A percentile compares a stretch with the other conserved stretches of the same genome.
Conservation (phyloP, 2,113 vertebrate genomes). For the Mustela nigripes region DNA sequence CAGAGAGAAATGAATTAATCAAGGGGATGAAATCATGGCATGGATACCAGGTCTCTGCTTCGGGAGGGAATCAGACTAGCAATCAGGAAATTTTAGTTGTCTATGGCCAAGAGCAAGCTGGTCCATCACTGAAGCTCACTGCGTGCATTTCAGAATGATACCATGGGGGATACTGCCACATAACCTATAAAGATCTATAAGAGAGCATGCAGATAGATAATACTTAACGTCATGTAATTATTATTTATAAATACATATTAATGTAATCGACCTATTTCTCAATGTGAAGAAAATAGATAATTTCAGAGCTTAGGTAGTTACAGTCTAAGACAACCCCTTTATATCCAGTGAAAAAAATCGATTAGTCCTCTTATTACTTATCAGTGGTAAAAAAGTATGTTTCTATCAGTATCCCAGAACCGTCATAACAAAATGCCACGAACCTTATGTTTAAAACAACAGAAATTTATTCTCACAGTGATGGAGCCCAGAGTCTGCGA, state of each 20-base stretch:
- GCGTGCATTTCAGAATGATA: neutral
- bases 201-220: neutral
- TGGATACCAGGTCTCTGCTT: neutral
- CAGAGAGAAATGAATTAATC: neutral
- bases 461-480: neutral
- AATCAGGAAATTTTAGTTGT: neutral
- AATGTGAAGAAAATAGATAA: neutral
- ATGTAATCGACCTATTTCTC: neutral
- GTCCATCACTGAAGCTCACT: neutral
- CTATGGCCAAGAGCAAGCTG: rapidly evolving
- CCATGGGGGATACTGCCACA: neutral
- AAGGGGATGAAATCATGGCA: neutral
- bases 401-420: neutral
- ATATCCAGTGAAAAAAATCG: neutral
- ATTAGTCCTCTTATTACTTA: neutral
- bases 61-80: neutral
- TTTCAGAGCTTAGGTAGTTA: neutral
- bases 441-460: neutral
- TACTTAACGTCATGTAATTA: neutral
- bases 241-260: neutral
- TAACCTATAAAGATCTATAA: neutral
- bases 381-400: neutral
- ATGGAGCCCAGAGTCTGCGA: neutral
- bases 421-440: neutral
- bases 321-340: neutral